Base-by-base conservation (phyloP, 2,888 invertebrate genomes). In the Cephus spinipes region DNA sequence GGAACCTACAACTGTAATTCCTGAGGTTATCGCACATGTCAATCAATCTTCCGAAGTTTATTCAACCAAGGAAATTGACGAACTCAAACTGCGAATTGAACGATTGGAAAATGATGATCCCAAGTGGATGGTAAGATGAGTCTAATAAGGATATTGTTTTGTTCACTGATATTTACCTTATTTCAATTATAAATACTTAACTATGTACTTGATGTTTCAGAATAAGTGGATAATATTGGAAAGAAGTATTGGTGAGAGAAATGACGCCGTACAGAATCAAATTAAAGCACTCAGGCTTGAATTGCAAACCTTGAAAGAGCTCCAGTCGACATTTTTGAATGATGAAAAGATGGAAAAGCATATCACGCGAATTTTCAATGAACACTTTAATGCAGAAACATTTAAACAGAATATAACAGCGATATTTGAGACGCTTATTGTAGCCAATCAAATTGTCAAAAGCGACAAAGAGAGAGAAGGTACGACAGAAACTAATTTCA, bases 341-440 rank as follows among this genome's bases (percentile, higher is more conserved):
- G 83, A 80, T 23, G 85, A 87, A 6, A 82, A 88, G 11, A 80
- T 90, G 32, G 84, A 87, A 31, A 82, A 85, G 77, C 85, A 86
- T 2, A 82, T 89, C 0, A 85, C 86, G 33, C 82, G 80, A 34
- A 82, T 87, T 9, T 80, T 91, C 68, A 77, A 85, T 9, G 83
- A 81, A 34, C 89, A 90, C 78, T 84, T 90, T 40, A 85, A 83
- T n/a, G 74, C 74, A 15, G 83, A 76, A 23, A 76, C 82, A 36
- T 85, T 87, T 1, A 87, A 87, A 80, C 80, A 86, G 55, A 85
- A 89, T 68, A 73, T 88, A 30, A 81, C 83, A 0, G 83, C 77
- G 69, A 81, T 88, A 32, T 80, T 88, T 23, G 80, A 83, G 77
- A 92, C 93, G 69, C 92, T 94, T 74, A 95, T 95, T 81, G 92